Evolutionary conservation across 2,888 invertebrate species (phyloP), one percentile per base, ranked within the genome.

Genomic region (Hypomecis atomaria): DNA sequence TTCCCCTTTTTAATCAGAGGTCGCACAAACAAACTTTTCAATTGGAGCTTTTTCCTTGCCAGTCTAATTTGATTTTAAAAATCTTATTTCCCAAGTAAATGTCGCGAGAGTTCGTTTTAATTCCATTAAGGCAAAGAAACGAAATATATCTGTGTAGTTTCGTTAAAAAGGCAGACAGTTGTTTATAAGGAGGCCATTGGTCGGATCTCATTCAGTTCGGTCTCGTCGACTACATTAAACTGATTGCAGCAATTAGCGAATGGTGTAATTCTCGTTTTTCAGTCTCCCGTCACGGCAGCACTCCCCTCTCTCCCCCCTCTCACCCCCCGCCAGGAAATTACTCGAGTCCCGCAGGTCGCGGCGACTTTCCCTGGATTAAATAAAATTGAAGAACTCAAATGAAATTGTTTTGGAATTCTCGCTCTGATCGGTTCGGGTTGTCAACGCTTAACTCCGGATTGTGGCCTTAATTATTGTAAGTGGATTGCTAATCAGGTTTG

Each of bases 161-260:
- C 62, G 69, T 71, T 71, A 73, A 73, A 76, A 77, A 78, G 72
- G 75, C 71, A 74, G 73, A 72, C 77, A 72, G 78, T 77, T 83
- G 83, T 86, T 86, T 85, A 85, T 85, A 83, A 82, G 82, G 72
- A 80, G 78, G 79, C 82, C 83, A 83, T 83, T 82, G 81, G 84
- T 81, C 75, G 79, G 79, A 78, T 83, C 81, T 78, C 77, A 83
- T 83, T 84, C 82, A 84, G 84, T 85, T 84, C 79, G 82, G 86
- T 84, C 85, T 86, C 84, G 88, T 84, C 88, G 89, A 90, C 89
- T 90, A 91, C 91, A 92, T 92, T 90, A 90, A 87, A 90, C 87
- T 90, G 90, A 92, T 92, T 91, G 90, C 90, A 84, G 89, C 88
- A 92, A 92, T 92, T 92, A 92, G 90, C 83, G 90, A 87, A 89